phyloP scores from a whole-genome alignment of 1,140 invertebrate genomes.

The Drusus annulatus region DNA sequence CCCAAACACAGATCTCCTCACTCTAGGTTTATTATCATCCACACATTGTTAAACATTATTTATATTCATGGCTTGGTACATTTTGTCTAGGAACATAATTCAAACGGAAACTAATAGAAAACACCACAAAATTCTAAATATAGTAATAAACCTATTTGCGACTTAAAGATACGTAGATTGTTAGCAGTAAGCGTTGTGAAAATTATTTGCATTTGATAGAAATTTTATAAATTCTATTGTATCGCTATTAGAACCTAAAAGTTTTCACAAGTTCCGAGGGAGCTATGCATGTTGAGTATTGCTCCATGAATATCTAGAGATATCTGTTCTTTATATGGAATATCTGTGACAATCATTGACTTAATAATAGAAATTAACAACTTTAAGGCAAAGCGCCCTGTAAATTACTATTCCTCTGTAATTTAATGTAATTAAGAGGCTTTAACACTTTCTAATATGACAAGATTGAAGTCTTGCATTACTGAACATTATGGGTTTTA shows the following conservation, averaged over 20 bases:
- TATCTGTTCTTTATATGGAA: conserved; percentile 19
- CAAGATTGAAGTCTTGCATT: too few relatives aligned
- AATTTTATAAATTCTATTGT: conserved; percentile 2
- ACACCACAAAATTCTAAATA: conserved; percentile 1
- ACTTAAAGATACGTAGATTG: background rate
- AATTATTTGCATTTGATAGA: conserved; percentile 15
- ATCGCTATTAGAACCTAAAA: background rate
- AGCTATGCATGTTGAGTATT: background rate
- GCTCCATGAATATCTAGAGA: background rate
- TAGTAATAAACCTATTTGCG: conserved; percentile 20
- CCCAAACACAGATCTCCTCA: conserved; percentile 38
- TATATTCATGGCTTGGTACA: conserved; percentile 15
- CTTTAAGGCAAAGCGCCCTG: conserved; percentile 12
- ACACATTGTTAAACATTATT: conserved; percentile 10
- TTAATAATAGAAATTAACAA: conserved; percentile 34
- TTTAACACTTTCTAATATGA: background rate
- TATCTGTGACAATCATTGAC: conserved; percentile 49
- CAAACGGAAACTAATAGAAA: too few relatives aligned
- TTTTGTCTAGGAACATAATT: too few relatives aligned
- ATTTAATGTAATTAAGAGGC: background rate
- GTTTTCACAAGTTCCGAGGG: background rate
- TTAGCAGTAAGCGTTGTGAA: conserved; percentile 7
- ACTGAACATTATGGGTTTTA: too few relatives aligned
- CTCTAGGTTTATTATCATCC: conserved; percentile 31
- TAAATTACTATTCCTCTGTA: conserved; percentile 19